Evolutionary conservation across 2,888 invertebrate species (phyloP), one percentile per base, ranked within the genome.

Genomic region (Drosophila borborema): DNA sequence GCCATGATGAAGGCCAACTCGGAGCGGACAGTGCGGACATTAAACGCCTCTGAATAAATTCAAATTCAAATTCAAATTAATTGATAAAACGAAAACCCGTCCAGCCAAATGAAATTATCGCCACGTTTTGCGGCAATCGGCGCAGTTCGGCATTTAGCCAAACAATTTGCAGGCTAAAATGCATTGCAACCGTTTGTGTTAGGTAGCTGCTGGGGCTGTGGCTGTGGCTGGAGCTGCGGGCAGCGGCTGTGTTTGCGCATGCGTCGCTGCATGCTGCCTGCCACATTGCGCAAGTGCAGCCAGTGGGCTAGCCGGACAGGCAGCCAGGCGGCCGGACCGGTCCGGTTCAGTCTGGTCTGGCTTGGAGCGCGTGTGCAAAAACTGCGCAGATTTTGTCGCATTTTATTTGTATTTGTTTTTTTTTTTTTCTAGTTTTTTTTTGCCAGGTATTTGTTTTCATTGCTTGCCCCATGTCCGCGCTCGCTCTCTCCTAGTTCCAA

Each of bases 21-120:
- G 68, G 70, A 74, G 72, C 72, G 67, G 48, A 69, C 72, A 73
- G 53, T 62, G 66, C 76, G 74, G 75, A 85, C 89, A 82, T 82
- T 82, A 88, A 82, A 90, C 86, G 88, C 86, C 90, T 86, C 82
- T 86, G 89, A 87, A 90, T 87, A 90, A 87, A 87, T 87, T 83
- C 82, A 80, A 90, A 90, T 87, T 90, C 84, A 76, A 90, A 90
- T 87, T 90, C 84, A 82, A 90, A 90, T 87, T 90, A 88, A 84
- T 88, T 86, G 89, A 87, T 88, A 77, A 81, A 85, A 70, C 31
- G 60, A 51, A 58, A 78, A 79, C 66, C 64, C 74, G 74, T 71
- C 61, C 68, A 60, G 51, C 46, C 70, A 67, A 71, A 63, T 62
- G 72, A 78, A 85, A 87, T 90, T 90, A 87, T 90, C 87, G 77